phyloP scores from a whole-genome alignment of 2,113 vertebrate species.

The Spea bombifrons region DNA sequence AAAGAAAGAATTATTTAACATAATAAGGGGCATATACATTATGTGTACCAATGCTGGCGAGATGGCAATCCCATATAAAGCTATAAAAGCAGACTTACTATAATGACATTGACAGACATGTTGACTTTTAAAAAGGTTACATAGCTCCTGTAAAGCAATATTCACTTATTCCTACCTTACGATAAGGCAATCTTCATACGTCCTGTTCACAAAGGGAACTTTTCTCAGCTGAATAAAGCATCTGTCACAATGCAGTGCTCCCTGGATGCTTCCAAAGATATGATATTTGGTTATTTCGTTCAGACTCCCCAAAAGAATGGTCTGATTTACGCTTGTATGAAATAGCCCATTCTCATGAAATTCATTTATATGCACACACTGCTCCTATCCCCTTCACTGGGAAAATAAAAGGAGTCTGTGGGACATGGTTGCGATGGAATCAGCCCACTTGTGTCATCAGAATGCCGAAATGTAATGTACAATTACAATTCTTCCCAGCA shows the following conservation, averaged over 20 bases:
- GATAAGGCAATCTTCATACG: background rate
- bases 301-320: constrained; percentile 46
- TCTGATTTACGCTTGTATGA: constrained; percentile 20
- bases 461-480: constrained; percentile 37
- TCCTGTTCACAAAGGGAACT: constrained; percentile 5
- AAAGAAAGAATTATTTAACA: no score
- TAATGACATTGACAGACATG: no score
- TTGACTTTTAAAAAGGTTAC: no score
- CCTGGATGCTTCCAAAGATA: constrained; percentile 17
- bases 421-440: constrained; percentile 49
- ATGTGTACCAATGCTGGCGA: no score
- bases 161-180: constrained; percentile 13
- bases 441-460: constrained; percentile 41
- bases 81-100: no score
- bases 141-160: background rate
- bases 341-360: constrained; percentile 54
- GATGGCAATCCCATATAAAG: no score
- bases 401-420: constrained; percentile 48
- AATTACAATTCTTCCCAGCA: background rate
- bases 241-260: constrained; percentile 16
- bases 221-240: constrained; percentile 3
- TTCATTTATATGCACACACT: constrained; percentile 45
- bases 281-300: constrained; percentile 25
- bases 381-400: constrained; percentile 46
- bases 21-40: no score